Base-by-base conservation (phyloP, 2,113 vertebrate species). In the Halcyon senegalensis region DNA sequence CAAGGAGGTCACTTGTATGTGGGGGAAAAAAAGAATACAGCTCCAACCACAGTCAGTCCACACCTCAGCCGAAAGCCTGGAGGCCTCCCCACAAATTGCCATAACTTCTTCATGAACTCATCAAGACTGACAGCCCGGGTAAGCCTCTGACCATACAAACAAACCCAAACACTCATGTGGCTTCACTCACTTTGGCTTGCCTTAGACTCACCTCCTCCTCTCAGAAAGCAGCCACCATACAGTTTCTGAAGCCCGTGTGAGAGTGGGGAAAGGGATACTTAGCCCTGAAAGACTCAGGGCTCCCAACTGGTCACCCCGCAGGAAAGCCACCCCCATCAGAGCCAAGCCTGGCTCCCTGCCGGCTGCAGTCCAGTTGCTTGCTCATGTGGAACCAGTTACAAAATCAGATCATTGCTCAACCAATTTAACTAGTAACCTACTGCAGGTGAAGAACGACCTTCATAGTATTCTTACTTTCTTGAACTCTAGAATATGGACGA, bases 111-210 rank as follows among this genome's bases (percentile, higher is more conserved):
- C 80, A 69, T 58, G 60, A 75, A 78, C 78, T 94, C 86, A 18
- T 89, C 53, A 16, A 72, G 41, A 33, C 72, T 90, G 90, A 84
- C 85, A 86, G 84, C 33, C 10, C 13, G 77, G 89, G 82, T 75
- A 92, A 93, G 44, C 88, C 93, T 92, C 96, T 93, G 92, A 96
- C 88, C 96, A 75, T 78, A 46, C 56, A 92, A 94, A 93, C 73
- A 70, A 94, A 91, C 85, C 69, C 69, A 5, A 92, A 58, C 11
- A 24, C 48, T 90, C 39, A 75, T 77, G 90, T 50, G 93, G 92
- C 88, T 90, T 92, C 79, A 31, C 64, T 72, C 43, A 13, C 67
- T 94, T 90, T 64, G 77, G 77, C 62, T 78, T n/a, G 73, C 74
- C 72, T 84, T 55, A 63, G 35, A 23, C 63, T 76, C 74, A 79